Evolutionary conservation across 2,113 vertebrate species (phyloP), one percentile per base, ranked within the genome.

Genomic region (Naja naja): DNA sequence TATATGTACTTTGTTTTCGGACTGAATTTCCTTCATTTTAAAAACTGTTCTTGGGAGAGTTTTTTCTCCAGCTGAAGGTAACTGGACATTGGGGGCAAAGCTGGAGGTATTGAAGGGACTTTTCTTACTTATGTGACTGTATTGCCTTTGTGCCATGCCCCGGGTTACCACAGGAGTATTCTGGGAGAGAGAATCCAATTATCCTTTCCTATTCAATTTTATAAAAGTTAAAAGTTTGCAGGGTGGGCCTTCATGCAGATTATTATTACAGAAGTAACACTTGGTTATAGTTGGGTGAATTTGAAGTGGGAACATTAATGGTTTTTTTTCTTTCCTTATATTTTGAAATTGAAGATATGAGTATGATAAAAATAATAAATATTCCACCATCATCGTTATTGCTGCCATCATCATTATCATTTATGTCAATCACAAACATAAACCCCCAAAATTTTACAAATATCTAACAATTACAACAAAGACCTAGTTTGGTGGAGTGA

Each of bases 391-490:
- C 12, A n/a, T 11, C 8, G 22, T 60, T 60, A 60, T 60, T 27
- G 9, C 58, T 60, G 25, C 27, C 58, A n/a, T n/a, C 30, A n/a
- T n/a, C 64, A n/a, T 69, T 30, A 69, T 69, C 90, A 18, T 93
- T 92, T 3, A 39, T 74, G n/a, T 74, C 58, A 58, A 55, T n/a
- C 3, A 18, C 56, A 91, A 89, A 11, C 3, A 90, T 34, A 34
- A 94, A 54, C 87, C 86, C 11, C 0, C 34, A 34, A 23, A 91
- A 18, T 7, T 34, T 58, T 58, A 49, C 12, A 92, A 93, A 87
- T 91, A 91, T 91, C 69, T 85, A 90, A 90, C 1, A 22, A 34
- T 93, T n/a, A 90, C 91, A 89, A 53, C 94, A 93, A 94, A 3
- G 91, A 88, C 23, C 49, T 25, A 16, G 4, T 64, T 64, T 64